phyloP scores from a whole-genome alignment of 2,113 vertebrate genomes.

The Poeciliopsis prolifica region DNA sequence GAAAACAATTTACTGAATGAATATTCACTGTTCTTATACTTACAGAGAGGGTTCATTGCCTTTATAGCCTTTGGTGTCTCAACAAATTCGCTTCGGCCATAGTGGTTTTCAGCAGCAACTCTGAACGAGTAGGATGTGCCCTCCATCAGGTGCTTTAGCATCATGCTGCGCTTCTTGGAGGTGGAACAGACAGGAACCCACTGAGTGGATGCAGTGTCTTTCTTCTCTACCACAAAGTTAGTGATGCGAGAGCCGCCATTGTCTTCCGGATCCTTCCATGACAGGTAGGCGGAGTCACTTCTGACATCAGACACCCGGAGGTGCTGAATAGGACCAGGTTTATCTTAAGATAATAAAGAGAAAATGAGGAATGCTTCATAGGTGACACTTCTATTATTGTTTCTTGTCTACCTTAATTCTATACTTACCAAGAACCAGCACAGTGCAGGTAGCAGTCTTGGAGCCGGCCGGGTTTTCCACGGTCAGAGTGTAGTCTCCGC shows the following conservation, averaged over 20 bases:
- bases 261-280: slow-evolving; percentile 98
- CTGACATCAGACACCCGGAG: slow-evolving; percentile 91
- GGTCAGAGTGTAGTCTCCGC: slow-evolving; percentile 93
- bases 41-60: slow-evolving; percentile 94
- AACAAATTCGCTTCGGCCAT: slow-evolving; percentile 91
- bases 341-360: slow-evolving; percentile 79
- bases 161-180: slow-evolving; percentile 95
- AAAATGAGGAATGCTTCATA: background rate
- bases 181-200: slow-evolving; percentile 94
- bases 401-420: background rate
- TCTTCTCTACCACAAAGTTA: slow-evolving; percentile 97
- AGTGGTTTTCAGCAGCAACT: slow-evolving; percentile 97
- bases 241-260: slow-evolving; percentile 92
- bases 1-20: background rate
- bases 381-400: background rate
- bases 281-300: slow-evolving; percentile 94
- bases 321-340: slow-evolving; percentile 94
- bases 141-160: slow-evolving; percentile 92
- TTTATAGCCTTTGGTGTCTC: slow-evolving; percentile 91
- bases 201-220: slow-evolving; percentile 88
- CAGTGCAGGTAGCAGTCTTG: slow-evolving; percentile 93
- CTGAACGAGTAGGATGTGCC: slow-evolving; percentile 93
- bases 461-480: slow-evolving; percentile 94
- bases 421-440: slow-evolving; percentile 88
- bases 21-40: slow-evolving; percentile 68